phyloP scores from a whole-genome alignment of 2,797 vertebrate genomes.

The Amniataba percoides region DNA sequence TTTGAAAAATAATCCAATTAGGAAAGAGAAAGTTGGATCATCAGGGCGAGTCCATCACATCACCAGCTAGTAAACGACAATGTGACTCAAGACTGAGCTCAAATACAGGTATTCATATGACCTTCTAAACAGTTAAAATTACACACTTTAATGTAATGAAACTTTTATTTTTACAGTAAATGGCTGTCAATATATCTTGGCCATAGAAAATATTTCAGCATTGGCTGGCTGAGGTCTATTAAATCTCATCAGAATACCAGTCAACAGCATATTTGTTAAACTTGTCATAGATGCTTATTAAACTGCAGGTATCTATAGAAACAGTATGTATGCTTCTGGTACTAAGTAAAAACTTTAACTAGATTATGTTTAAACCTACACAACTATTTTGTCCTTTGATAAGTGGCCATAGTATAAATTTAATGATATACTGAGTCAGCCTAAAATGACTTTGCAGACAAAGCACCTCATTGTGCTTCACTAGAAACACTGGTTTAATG shows the following conservation, averaged over 20 bases:
- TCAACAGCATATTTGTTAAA: neutral
- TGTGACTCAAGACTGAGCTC: accelerated
- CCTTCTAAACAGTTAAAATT: neutral
- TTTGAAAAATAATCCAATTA: neutral
- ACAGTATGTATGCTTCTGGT: neutral
- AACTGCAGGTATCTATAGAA: neutral
- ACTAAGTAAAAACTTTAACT: neutral
- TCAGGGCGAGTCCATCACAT: neutral
- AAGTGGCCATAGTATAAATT: neutral
- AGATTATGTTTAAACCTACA: neutral
- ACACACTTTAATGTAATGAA: neutral
- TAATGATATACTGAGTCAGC: neutral
- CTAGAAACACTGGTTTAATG: neutral
- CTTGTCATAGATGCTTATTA: neutral
- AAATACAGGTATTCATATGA: neutral
- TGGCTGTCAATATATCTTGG: neutral
- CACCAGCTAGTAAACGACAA: neutral
- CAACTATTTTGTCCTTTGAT: neutral
- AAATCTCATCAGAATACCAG: neutral
- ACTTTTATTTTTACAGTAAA: neutral
- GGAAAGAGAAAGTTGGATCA: neutral
- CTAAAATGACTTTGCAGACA: neutral
- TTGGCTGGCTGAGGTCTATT: too few relatives aligned
- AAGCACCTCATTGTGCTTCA: neutral
- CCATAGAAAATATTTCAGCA: too few relatives aligned